These are phyloP conservation scores for Lepilemur ruficaudatus DNA, from an alignment of 2,797 vertebrate species.

Conservation along the genomic window DNA sequence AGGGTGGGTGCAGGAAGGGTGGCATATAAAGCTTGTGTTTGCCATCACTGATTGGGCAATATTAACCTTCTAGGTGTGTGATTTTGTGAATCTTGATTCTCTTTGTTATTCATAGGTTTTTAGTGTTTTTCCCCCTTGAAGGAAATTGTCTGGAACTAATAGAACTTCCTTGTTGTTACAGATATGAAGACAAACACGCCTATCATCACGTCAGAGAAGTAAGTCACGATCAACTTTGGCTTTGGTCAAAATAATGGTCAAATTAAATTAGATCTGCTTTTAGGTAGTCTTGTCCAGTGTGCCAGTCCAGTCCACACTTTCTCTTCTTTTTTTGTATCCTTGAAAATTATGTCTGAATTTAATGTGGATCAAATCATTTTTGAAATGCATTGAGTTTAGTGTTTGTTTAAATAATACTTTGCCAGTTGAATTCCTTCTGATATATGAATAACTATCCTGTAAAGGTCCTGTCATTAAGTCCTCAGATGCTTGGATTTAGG, in stretches of 20 bases:
- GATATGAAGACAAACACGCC: conserved; percentile 85
- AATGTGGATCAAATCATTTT: not conserved
- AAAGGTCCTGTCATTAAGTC: not conserved
- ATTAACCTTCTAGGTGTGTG: not conserved
- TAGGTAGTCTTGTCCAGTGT: not conserved
- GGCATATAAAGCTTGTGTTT: rapidly evolving
- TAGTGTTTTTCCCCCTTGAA: not conserved
- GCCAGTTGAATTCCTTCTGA: not conserved
- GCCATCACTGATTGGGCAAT: not conserved
- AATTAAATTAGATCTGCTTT: not conserved
- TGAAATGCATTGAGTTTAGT: not conserved
- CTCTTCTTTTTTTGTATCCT: not conserved
- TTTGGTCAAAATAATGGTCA: not conserved
- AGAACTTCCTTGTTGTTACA: conserved; percentile 74
- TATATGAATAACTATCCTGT: not conserved
- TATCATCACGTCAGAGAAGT: conserved; percentile 90
- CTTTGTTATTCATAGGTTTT: not conserved
- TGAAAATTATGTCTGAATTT: conserved; percentile 8
- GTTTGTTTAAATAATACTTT: not conserved
- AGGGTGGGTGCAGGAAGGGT: rapidly evolving
- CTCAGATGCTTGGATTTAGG: not conserved
- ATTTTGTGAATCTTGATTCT: not conserved
- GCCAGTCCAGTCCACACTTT: not conserved
- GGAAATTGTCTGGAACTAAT: conserved; percentile 29
- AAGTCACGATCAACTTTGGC: conserved; percentile 73